Evolutionary conservation across 2,888 invertebrate species (phyloP), one percentile per base, ranked within the genome.

Genomic region (Coecobrya sp.): DNA sequence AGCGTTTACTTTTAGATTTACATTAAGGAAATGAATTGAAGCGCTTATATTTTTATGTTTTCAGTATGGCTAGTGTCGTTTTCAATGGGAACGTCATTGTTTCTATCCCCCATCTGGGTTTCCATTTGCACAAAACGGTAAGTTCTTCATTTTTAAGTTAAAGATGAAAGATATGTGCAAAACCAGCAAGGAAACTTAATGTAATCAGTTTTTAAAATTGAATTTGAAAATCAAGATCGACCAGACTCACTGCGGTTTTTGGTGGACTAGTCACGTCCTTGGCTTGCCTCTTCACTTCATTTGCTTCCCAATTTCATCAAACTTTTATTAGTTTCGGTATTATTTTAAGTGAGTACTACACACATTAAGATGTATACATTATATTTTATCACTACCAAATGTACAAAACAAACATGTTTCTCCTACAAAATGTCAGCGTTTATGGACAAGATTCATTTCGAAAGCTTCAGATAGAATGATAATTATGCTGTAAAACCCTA

Each of bases 11-110:
- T 36, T 68, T 8, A 27, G 68, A 36, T 76, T 45, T 76, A 4
- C 45, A 45, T 76, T 25, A n/a, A 27, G 7, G n/a, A 3, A 27
- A 52, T 62, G 10, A 59, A 84, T 42, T 19, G 1, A 86, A 70
- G 42, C 36, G 22, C 70, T 68, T 11, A 85, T 13, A 25, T 73
- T 85, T 55, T 55, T 86, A 70, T 86, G 11, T 87, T 97, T 97
- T n/a, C 97, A 98, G 98, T 98, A 95, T 98, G 98, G 97, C 96
- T 98, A 92, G 98, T 98, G 86, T 97, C 98, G 13, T 96, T 98
- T 95, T 98, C 98, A 73, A 97, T 97, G 45, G 97, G 97, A 85
- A 97, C 98, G 82, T 97, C 98, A 13, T 96, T 98, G 4, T 97
- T 98, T 92, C 96, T 98, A 94, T 98, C 98, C 98, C 98, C 0